Evolutionary conservation across 2,113 vertebrate species (phyloP), one percentile per base, ranked within the genome.

Genomic region (Pavo muticus): DNA sequence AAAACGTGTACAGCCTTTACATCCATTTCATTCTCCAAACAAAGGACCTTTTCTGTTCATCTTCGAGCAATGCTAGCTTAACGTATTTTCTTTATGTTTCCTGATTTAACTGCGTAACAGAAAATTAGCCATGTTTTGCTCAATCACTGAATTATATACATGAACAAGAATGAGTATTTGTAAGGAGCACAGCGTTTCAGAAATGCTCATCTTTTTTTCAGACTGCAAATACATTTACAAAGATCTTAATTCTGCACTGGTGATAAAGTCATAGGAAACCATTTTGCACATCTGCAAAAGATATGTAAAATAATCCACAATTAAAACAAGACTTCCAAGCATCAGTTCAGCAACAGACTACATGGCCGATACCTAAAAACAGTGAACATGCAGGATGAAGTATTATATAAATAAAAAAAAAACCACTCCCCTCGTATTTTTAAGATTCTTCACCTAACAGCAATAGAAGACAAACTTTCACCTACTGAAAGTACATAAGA

Each of bases 21-120:
- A 95, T 56, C 77, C 16, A 76, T 94, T 90, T 94, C 37, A 93
- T 78, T 57, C 75, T 87, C n/a, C 95, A 92, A 90, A 96, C 91
- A 96, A 97, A 96, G 68, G 61, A 60, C 24, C 57, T 94, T 90
- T 39, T 16, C 84, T 95, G 60, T 48, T 93, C 68, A 91, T 93
- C 83, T 56, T 84, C 69, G 92, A 96, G 25, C 64, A 87, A 1
- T 79, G 90, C 71, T 82, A 94, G 15, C 68, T 82, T 92, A 92
- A 92, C 39, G 74, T 3, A 13, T 89, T 84, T 94, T 56, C 86
- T 92, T 77, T 91, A 52, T 18, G 74, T 63, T 74, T 93, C 76
- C 6, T 68, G 80, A 77, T 94, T 88, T 91, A 95, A 75, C 19
- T 32, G 17, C 81, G 86, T 84, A 84, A 76, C 20, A 76, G 32